Percentiles rank a stretch among this genome's conserved stretches.
Evolutionary conservation across 2,888 invertebrate species (phyloP).

Genomic region (Iphiclides podalirius): DNA sequence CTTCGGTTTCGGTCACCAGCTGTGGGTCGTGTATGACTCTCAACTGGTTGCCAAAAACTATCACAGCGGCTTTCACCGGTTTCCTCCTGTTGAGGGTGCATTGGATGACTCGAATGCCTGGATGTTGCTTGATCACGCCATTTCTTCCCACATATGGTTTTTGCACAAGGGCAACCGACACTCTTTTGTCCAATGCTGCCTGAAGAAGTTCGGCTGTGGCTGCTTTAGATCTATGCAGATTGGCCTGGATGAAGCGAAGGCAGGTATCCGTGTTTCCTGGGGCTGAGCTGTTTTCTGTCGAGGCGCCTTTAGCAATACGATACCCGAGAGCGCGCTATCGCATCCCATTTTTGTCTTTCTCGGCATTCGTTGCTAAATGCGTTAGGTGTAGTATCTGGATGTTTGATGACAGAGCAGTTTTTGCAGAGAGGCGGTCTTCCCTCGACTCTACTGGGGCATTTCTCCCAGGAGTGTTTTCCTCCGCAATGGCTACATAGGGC

Average conservation of each 20-base stretch:
- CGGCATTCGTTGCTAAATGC: background rate
- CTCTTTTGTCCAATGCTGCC: constrained; percentile 20
- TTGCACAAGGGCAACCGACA: too few relatives aligned
- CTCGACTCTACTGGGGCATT: background rate
- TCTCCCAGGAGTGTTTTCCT: background rate
- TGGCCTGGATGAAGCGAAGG: constrained; percentile 31
- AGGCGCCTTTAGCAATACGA: constrained; percentile 29
- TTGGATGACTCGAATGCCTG: constrained; percentile 26
- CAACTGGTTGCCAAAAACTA: too few relatives aligned
- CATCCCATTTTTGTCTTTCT: background rate
- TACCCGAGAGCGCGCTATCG: background rate
- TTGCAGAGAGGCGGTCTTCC: background rate
- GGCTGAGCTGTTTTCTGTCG: background rate
- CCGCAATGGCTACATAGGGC: constrained; percentile 27
- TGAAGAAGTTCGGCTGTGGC: constrained; percentile 31
- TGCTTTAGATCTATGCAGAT: constrained; percentile 29
- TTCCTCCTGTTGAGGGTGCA: too few relatives aligned
- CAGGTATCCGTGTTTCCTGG: background rate
- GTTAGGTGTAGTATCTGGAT: background rate
- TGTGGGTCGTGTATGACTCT: constrained; percentile 29
- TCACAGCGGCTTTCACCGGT: constrained; percentile 31
- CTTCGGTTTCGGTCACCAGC: constrained; percentile 30
- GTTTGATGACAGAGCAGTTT: background rate
- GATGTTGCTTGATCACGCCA: constrained; percentile 26
- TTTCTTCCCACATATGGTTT: constrained; percentile 38